Evolutionary conservation across 2,113 vertebrate genomes (phyloP).

Genomic region (Apteryx mantelli): DNA sequence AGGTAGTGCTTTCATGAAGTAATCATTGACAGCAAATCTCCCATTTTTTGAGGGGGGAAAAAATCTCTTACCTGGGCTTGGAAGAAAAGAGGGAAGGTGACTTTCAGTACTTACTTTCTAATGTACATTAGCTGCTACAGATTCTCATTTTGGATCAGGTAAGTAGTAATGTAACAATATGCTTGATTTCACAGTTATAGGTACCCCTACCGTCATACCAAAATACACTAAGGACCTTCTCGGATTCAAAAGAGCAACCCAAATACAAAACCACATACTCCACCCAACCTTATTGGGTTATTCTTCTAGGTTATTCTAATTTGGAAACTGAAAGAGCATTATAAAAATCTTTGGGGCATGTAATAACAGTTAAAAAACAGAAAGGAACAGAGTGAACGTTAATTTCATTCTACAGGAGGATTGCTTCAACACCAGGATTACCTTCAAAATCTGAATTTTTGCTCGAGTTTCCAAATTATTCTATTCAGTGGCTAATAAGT

Average conservation of each 20-base stretch:
- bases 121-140: neutral
- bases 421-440: neutral
- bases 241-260: neutral
- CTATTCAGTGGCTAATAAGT: neutral
- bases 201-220: neutral
- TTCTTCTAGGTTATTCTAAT: neutral
- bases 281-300: neutral
- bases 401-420: neutral
- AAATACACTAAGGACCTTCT: neutral
- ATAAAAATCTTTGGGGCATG: neutral
- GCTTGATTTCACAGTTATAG: neutral
- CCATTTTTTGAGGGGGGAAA: neutral
- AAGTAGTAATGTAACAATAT: neutral
- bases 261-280: neutral
- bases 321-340: neutral
- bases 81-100: neutral
- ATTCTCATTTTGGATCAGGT: neutral
- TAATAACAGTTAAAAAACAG: neutral
- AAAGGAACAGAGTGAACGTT: neutral
- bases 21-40: neutral
- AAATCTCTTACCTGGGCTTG: neutral
- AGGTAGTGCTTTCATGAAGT: neutral
- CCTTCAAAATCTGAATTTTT: conserved; percentile 5
- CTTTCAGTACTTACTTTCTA: neutral
- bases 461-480: neutral